Evolutionary conservation across 2,888 invertebrate genomes (phyloP), one percentile per base, ranked within the genome.

Genomic region (Pristionchus arcanus): DNA sequence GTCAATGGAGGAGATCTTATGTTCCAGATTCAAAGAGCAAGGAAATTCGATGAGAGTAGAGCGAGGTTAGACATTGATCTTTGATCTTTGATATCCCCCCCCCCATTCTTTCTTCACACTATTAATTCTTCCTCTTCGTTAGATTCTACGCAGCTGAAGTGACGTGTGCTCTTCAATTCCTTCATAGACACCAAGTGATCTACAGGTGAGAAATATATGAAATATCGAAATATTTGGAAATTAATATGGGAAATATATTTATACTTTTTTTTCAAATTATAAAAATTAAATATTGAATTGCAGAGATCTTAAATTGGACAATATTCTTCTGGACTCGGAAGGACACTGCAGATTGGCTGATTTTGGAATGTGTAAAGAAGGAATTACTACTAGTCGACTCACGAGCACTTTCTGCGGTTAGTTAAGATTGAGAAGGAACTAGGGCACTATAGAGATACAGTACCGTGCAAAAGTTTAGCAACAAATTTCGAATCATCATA

Each of bases 321-420:
- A 99, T 96, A 99, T 99, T 95, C 96, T 99, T 94, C 96, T 99
- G 94, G 99, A 99, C 96, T 97, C 97, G 34, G 95, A 95, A n/a
- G 95, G 95, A 13, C 95, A 95, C 90, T 95, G 95, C 90, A 92
- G 95, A 37, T 94, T 96, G 90, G 96, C 96, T 59, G 96, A 96
- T 93, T 96, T 96, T 94, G 99, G 99, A 95, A 98, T 98, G 98
- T 99, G 99, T 96, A 99, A 99, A 96, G 98, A 98, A 96, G 97
- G 97, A 88, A 98, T 98, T 94, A 95, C 96, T n/a, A 97, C 97
- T 93, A 98, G 97, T 49, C 97, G 97, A 89, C 97, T 98, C 42
- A 98, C 98, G 13, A 97, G 98, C 74, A 99, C 99, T 0, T 99
- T 99, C 96, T 99, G 99, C 96, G 99, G 99, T n/a, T 99, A 98